These are phyloP conservation scores for Pangasius krempfi DNA, from an alignment of 2,797 vertebrate species.

Conservation along the genomic window DNA sequence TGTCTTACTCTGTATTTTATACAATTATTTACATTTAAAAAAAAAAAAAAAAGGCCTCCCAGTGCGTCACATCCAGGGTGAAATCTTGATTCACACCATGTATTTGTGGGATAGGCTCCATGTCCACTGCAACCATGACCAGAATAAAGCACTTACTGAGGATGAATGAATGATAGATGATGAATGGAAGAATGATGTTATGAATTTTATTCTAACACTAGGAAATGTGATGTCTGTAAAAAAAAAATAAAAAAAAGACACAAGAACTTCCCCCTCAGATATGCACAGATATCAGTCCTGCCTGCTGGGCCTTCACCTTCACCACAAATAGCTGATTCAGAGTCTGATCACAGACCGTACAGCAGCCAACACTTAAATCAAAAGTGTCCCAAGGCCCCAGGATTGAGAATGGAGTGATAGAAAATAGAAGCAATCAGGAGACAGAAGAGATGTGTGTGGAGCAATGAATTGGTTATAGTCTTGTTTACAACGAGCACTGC, in stretches of 20 bases:
- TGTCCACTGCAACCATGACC: neutral
- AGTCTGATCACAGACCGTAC: neutral
- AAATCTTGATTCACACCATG: neutral
- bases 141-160: neutral
- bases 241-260: neutral
- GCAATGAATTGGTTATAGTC: conserved; percentile 25
- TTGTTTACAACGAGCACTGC: conserved; percentile 23
- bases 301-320: neutral
- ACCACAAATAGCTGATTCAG: conserved; percentile 1
- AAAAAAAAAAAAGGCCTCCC: neutral
- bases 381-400: neutral
- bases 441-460: conserved; percentile 36
- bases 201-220: neutral
- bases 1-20: neutral
- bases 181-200: neutral
- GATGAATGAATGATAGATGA: conserved; percentile 1
- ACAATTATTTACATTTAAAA: neutral
- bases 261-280: neutral
- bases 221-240: neutral
- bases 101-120: neutral
- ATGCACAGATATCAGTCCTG: neutral
- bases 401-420: conserved; percentile 1
- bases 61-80: neutral
- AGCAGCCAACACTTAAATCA: conserved; percentile 26
- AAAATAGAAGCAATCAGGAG: conserved; percentile 19